phyloP scores from a whole-genome alignment of 1,140 invertebrate genomes.

The Dermatophagoides farinae region DNA sequence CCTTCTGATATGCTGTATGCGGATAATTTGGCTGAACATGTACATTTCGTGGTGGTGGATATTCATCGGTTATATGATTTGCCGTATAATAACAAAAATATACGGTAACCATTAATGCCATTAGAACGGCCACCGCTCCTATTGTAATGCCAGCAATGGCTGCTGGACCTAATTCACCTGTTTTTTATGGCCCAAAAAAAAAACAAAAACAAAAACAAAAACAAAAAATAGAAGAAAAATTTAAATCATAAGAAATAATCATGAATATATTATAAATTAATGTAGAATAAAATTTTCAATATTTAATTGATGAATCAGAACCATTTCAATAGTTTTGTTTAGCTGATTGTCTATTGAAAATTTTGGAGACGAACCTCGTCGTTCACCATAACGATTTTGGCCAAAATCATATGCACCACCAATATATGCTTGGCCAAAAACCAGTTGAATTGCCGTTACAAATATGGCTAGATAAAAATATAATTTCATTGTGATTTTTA shows the following conservation, averaged over 20 bases:
- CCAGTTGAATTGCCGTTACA: not conserved
- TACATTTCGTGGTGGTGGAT: too few relatives aligned
- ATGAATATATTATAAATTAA: too few relatives aligned
- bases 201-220: too few relatives aligned
- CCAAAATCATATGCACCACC: constrained; percentile 12
- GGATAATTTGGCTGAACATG: too few relatives aligned
- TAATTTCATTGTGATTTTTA: too few relatives aligned
- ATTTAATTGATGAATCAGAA: too few relatives aligned
- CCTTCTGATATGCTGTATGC: too few relatives aligned
- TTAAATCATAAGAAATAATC: too few relatives aligned
- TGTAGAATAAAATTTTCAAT: not conserved
- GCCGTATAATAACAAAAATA: constrained; percentile 17
- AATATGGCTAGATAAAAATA: not conserved
- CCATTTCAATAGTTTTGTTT: too few relatives aligned
- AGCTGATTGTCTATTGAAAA: not conserved
- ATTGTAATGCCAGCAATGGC: constrained; percentile 18
- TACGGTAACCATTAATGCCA: constrained; percentile 15
- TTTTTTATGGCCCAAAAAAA: too few relatives aligned
- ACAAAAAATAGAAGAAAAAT: too few relatives aligned
- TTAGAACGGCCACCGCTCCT: constrained; percentile 12
- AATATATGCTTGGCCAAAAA: not conserved
- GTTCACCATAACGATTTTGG: constrained; percentile 9
- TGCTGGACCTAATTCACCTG: constrained; percentile 16
- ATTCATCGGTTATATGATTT: not conserved
- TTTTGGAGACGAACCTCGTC: not conserved